phyloP scores from a whole-genome alignment of 2,797 vertebrate species.

The Salarias fasciatus region DNA sequence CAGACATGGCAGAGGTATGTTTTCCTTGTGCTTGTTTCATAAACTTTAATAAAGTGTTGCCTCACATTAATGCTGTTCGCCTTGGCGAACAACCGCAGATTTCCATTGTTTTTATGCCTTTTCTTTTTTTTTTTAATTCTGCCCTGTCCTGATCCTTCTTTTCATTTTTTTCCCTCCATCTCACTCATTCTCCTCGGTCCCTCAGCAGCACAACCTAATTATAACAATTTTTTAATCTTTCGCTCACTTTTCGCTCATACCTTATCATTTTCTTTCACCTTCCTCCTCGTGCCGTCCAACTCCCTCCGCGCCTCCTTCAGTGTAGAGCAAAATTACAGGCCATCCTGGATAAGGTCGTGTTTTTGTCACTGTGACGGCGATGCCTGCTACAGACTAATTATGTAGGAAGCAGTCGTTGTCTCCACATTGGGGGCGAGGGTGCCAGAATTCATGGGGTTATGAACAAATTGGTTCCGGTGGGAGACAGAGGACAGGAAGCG shows the following conservation, averaged over 20 bases:
- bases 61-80: background rate
- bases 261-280: conserved; percentile 58
- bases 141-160: conserved; percentile 31
- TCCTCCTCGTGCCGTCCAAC: conserved; percentile 34
- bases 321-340: conserved; percentile 59
- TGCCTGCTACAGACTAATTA: conserved; percentile 76
- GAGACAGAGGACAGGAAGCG: conserved; percentile 74
- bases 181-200: conserved; percentile 53
- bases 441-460: conserved; percentile 74
- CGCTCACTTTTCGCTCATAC: conserved; percentile 54
- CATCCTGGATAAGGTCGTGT: conserved; percentile 72
- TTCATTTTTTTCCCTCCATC: conserved; percentile 29
- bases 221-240: conserved; percentile 70
- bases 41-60: conserved; percentile 12
- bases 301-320: conserved; percentile 47
- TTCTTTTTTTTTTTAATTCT: conserved; percentile 38
- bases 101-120: conserved; percentile 37
- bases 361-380: conserved; percentile 75
- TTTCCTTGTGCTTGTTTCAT: conserved; percentile 4
- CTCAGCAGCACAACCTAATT: conserved; percentile 69
- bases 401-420: conserved; percentile 62
- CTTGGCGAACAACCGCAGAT: too few species aligned
- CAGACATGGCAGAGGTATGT: background rate
- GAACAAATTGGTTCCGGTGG: conserved; percentile 81
- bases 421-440: conserved; percentile 55